Evolutionary conservation across 1,140 invertebrate genomes (phyloP).

Genomic region (Panulirus ornatus): DNA sequence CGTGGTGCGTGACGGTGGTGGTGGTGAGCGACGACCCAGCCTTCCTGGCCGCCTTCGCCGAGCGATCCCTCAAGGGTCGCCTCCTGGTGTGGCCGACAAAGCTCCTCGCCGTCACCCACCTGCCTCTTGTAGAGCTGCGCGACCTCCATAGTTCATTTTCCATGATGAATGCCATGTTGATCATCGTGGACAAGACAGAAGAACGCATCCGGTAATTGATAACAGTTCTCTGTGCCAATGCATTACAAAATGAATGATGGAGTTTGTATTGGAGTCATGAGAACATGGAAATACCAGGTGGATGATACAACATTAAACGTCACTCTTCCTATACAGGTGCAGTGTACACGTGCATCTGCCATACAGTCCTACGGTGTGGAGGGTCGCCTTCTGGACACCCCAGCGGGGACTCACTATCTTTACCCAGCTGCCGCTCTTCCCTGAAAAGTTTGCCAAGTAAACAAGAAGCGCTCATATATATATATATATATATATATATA

Average conservation of each 20-base stretch:
- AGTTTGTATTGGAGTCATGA: too few relatives aligned
- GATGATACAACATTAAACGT: too few relatives aligned
- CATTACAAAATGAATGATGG: too few relatives aligned
- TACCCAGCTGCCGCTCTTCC: neutral
- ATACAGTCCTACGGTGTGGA: neutral
- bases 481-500: too few relatives aligned
- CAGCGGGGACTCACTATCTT: neutral
- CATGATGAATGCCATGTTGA: constrained; percentile 31
- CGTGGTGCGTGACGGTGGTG: constrained; percentile 15
- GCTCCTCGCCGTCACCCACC: constrained; percentile 21
- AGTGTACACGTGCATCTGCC: constrained; percentile 12
- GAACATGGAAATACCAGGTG: too few relatives aligned
- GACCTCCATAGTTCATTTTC: constrained; percentile 6
- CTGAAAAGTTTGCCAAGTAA: constrained; percentile 18
- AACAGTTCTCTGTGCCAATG: too few relatives aligned
- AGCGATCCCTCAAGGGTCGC: constrained; percentile 22
- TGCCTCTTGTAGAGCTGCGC: neutral
- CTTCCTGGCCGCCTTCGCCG: constrained; percentile 19
- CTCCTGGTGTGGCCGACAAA: constrained; percentile 20
- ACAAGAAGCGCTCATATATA: too few relatives aligned
- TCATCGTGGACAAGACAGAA: constrained; percentile 10
- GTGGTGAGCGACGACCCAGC: constrained; percentile 26
- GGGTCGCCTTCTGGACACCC: constrained; percentile 14
- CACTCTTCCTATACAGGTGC: neutral
- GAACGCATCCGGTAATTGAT: too few relatives aligned